Base-by-base conservation (phyloP, 1,140 invertebrate species). In the Paraescarpia echinospica region DNA sequence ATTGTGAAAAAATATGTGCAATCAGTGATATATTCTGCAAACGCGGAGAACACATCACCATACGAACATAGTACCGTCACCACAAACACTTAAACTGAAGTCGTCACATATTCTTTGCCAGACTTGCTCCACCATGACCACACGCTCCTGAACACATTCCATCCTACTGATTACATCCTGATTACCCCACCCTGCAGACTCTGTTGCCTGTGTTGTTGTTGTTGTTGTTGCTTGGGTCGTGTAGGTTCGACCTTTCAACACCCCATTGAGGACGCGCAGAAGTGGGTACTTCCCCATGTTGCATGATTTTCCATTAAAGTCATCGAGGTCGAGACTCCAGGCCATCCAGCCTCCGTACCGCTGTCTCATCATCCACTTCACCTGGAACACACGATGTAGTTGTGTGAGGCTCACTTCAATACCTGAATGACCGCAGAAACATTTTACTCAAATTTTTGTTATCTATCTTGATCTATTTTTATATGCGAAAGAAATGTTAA, bases 311-410 rank as follows among this genome's bases (percentile, higher is more conserved):
- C 93, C 93, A 34, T 89, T 93, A 90, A 94, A 94, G 91, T 94
- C 93, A 89, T 94, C 98, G 98, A 99, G 98, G 94, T 99, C 98
- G 0, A 99, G 97, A 0, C 98, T 98, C 98, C 98, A 99, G 0
- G 98, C 97, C 98, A 99, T 99, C 35, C 98, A 98, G 31, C 99
- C 99, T 35, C 97, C 99, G 94, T 97, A 99, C 31, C 97, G 98
- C 92, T 98, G 98, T 77, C 98, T 97, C 94, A 98, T 98, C 59
- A 99, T 96, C 98, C 98, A 99, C 91, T 97, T 97, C 97, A 98
- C 98, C 98, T 99, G 89, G 8, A 77, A 77, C 59, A 77, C 59
- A 77, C 59, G 59, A 31, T 18, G 27, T 77, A 27, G 8, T 27
- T 14, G 59, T 77, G 59, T 77, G 12, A 77, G 59, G 2, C 27